Base-by-base conservation (phyloP, 2,888 invertebrate genomes). In the Orthosia gothica region DNA sequence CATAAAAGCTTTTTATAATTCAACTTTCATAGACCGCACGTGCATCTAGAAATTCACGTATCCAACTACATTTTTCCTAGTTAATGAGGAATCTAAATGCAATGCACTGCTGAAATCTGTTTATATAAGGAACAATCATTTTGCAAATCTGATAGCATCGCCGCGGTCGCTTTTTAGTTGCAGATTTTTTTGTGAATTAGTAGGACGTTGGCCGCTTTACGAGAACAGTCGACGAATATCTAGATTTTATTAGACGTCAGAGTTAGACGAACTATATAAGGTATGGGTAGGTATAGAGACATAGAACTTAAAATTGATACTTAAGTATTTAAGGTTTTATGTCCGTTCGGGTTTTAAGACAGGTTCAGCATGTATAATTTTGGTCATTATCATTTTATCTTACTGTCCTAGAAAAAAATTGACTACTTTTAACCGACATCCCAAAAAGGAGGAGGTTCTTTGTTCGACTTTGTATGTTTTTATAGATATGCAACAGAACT, bases 41-140 rank as follows among this genome's bases (percentile, higher is more conserved):
- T 66, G 15, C 50, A 26, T 18, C 1, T 59, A 67, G 23, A 77
- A 64, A 55, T 61, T 54, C 47, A 49, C n/a, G 47, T 69, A 52
- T 20, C 57, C 52, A 15, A 52, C 26, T 18, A 23, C 20, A 54
- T 63, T 64, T 63, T 64, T 57, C 18, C 54, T 50, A 20, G 45
- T 45, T 79, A 67, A 70, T 68, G 26, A 65, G 69, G 59, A 62
- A 82, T 79, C 47, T 75, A 82, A 82, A 75, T 82, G 72, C 81
- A 66, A 68, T 75, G 61, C 72, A 77, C 12, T 67, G 54, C 77
- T 71, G 58, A 59, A 62, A 70, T 70, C 59, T 75, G 49, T 64
- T 52, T 45, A 47, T 54, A 57, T 55, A 47, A 79, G 61, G 66
- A 20, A 45, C 45, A 50, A 59, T 50, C 57, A 72, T 62, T 70